Evolutionary conservation across 1,140 invertebrate species (phyloP).

Genomic region (Diuraphis noxia): DNA sequence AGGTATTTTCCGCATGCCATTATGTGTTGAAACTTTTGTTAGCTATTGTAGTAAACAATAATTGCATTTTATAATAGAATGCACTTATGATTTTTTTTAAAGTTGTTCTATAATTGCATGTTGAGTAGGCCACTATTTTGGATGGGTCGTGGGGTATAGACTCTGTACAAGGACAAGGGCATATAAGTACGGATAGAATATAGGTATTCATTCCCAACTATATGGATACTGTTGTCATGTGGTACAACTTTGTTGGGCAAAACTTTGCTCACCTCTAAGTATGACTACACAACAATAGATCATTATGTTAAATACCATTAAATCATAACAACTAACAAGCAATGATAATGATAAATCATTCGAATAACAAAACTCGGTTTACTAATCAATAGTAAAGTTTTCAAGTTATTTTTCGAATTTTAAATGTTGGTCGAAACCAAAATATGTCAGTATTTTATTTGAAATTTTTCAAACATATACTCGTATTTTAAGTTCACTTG

Average conservation of each 20-base stretch:
- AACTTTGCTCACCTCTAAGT: not conserved
- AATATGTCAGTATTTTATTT: not conserved
- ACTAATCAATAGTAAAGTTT: not conserved
- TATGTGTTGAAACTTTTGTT: conserved; percentile 37
- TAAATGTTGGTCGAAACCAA: not conserved
- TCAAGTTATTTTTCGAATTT: not conserved
- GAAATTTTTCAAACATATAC: not conserved
- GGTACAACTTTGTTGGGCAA: not conserved
- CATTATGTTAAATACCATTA: not conserved
- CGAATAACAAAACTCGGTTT: not conserved
- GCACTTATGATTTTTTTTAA: not conserved
- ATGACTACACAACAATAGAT: not conserved
- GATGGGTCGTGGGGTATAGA: not conserved
- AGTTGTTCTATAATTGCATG: not conserved
- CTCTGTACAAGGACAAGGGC: not conserved
- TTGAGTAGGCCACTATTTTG: conserved; percentile 5
- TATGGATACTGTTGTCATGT: not conserved
- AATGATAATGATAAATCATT: conserved; percentile 3
- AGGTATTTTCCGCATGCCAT: conserved; percentile 52
- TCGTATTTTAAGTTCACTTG: not conserved
- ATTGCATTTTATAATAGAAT: conserved; percentile 22
- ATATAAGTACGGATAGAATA: not conserved
- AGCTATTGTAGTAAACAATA: conserved; percentile 1
- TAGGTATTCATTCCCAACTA: not conserved
- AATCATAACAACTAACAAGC: not conserved